Evolutionary conservation across 23 tunicate species (phyloP).

Genomic region (Pegea sp.): DNA sequence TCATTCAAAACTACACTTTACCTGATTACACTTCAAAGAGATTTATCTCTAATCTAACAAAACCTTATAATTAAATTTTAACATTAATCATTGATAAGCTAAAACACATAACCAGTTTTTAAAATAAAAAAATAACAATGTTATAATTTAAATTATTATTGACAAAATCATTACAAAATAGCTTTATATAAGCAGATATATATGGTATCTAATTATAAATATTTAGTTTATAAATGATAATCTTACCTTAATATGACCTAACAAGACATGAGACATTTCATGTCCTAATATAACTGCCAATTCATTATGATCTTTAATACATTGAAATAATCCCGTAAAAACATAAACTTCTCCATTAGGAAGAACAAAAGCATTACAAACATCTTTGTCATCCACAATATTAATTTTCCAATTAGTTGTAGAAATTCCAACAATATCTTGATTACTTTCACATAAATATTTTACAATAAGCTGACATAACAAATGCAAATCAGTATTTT

Average conservation of each 20-base stretch:
- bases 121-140: too few species aligned
- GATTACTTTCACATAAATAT: constrained; percentile 11
- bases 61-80: too few species aligned
- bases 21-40: too few species aligned
- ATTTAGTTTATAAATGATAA: neutral
- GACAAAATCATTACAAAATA: too few species aligned
- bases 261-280: constrained; percentile 86
- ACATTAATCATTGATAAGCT: too few species aligned
- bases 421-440: constrained; percentile 33
- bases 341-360: constrained; percentile 77
- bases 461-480: constrained; percentile 13
- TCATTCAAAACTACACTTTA: neutral
- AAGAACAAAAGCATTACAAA: constrained; percentile 61
- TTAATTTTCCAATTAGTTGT: constrained; percentile 49
- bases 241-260: constrained; percentile 75
- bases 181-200: too few species aligned
- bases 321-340: constrained; percentile 59
- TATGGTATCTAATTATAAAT: too few species aligned
- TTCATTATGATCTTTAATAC: constrained; percentile 47
- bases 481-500: constrained; percentile 9
- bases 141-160: too few species aligned
- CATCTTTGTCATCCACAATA: constrained; percentile 29
- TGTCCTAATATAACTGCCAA: constrained; percentile 66
- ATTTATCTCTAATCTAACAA: too few species aligned
- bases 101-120: too few species aligned